Base-by-base conservation (phyloP, 2,888 invertebrate genomes). In the Pristionchus exspectatus region DNA sequence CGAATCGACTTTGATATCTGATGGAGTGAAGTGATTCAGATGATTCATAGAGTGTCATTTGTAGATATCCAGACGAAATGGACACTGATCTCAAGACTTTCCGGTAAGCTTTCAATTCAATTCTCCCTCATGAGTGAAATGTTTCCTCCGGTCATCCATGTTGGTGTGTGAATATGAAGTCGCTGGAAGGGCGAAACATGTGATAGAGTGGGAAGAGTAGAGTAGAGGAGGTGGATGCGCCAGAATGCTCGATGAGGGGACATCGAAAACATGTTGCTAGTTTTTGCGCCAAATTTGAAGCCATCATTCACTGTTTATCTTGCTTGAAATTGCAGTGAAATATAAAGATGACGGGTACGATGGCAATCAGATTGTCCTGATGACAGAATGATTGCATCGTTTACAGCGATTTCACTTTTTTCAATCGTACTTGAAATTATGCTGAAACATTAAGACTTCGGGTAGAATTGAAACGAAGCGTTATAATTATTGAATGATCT, bases 71-170 rank as follows among this genome's bases (percentile, higher is more conserved):
- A 27, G 50, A 18, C 30, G 50, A 27, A 56, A 44, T 88, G 74
- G 88, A 88, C 33, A 77, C 88, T 14, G 88, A 88, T 88, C 77
- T 88, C 63, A 88, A 88, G 77, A 88, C 88, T 44, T 88, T 88
- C 77, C 74, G 88, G 87, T 85, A 24, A 83, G 83, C 21, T 14
- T 27, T 77, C 77, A 3, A 0, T 77, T 77, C 0, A 1, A 30
- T 14, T 30, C 2, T 74, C 74, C 27, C n/a, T 21, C 18, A 21
- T 63, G 44, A 21, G 7, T 30, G 69, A 9, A 27, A 27, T 69
- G 69, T 50, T 9, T 63, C 21, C 63, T 63, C 0, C 14, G 21
- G 21, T 63, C n/a, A 63, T 63, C 63, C 63, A n/a, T 63, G 9
- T n/a, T 63, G 63, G n/a, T 63, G 63, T 21, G 63, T 24, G 63